Base-by-base conservation (phyloP, 35 echinoderm and acorn worm genomes). In the Heliocidaris tuberculata region DNA sequence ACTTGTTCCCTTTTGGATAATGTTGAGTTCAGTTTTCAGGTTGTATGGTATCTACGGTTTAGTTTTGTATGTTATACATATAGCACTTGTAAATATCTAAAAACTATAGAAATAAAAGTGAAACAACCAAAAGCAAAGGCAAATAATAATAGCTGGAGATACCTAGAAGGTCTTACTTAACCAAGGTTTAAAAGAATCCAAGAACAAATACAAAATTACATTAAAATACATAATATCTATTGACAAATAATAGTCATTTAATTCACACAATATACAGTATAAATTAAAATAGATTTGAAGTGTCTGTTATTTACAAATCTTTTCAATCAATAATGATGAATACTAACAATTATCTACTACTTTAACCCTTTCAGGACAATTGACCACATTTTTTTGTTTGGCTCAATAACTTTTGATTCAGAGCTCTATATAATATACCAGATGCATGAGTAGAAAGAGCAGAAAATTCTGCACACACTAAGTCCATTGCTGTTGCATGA, bases 251-350 rank as follows among this genome's bases (percentile, higher is more conserved):
- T 78, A 78, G 65, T 19, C 27, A n/a, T 24, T 78, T 7, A n/a
- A 78, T 78, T n/a, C 21, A 78, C 21, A 78, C 65, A 78, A 78
- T 78, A 78, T 78, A 78, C 65, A 78, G 65, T 78, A 78, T 78
- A 78, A 78, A 78, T 78, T 78, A 78, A 78, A 78, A 78, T 78
- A 78, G 49, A 48, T 47, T 92, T 92, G 49, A 92, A 92, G 49
- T 42, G 89, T 48, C 89, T 52, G 49, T 92, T 52, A 92, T 52
- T 6, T 92, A 92, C 42, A 92, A 17, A 92, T 92, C 42, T 47
- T 52, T n/a, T 92, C 31, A 92, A 21, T 30, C 88, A 32, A 92
- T 12, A 92, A 52, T 13, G 27, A 78, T 78, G 65, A 78, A 78
- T 78, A 78, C 27, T 7, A 78, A 78, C 52, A 13, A 56, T 56